A percentile compares a stretch with the other conserved stretches of the same genome.
Evolutionary conservation across 2,797 vertebrate species (phyloP).

Genomic region (Graptemys geographica): DNA sequence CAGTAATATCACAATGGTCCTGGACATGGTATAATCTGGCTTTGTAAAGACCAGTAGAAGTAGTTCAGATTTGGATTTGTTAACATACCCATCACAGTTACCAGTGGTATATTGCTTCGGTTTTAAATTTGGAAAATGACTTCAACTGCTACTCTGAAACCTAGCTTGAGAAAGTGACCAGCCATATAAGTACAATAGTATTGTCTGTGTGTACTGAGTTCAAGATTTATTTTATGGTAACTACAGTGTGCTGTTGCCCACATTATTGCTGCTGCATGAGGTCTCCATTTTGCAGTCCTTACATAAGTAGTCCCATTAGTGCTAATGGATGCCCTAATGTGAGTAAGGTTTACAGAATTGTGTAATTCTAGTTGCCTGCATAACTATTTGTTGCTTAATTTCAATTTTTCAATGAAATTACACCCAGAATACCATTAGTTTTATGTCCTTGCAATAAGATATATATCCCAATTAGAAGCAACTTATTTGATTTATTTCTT

Average conservation of each 20-base stretch:
- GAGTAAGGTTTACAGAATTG: neutral
- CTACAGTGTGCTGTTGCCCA: neutral
- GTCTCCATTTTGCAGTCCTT: neutral
- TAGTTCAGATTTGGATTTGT: neutral
- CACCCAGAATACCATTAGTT: accelerated
- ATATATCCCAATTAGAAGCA: neutral
- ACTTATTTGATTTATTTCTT: neutral
- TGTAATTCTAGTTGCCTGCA: neutral
- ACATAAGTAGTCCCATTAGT: neutral
- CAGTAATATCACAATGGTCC: neutral
- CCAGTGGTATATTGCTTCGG: neutral
- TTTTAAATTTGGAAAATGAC: neutral
- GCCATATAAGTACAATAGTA: neutral
- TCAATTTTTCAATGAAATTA: neutral
- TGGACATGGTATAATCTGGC: neutral
- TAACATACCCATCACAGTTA: neutral
- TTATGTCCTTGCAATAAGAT: neutral
- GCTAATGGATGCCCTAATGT: neutral
- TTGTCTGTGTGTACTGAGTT: neutral
- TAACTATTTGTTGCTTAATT: too few relatives aligned
- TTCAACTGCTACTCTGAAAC: neutral
- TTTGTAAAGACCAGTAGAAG: neutral
- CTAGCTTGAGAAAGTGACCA: neutral
- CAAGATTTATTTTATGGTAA: neutral
- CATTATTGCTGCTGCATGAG: neutral